phyloP scores from a whole-genome alignment of 2,888 invertebrate genomes.

The Malachius bipustulatus region DNA sequence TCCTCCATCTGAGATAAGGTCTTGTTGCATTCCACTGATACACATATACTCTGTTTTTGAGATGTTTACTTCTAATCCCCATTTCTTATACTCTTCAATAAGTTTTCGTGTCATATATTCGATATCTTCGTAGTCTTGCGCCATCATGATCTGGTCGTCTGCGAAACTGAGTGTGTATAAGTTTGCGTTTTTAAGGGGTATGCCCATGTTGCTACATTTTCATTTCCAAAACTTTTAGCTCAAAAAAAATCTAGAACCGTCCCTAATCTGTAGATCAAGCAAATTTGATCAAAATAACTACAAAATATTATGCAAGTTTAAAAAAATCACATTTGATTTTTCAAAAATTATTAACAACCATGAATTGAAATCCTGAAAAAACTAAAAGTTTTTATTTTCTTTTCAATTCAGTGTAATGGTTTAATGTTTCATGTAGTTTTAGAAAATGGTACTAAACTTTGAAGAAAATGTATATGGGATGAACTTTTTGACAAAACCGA shows the following conservation, averaged over 20 bases:
- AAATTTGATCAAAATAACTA: not conserved
- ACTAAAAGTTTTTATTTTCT: too few species aligned
- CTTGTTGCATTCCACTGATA: constrained; percentile 11
- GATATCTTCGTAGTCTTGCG: constrained; percentile 15
- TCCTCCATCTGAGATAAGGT: constrained; percentile 7
- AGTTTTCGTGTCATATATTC: constrained; percentile 16
- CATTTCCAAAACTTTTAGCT: constrained; percentile 7
- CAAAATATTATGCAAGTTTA: too few species aligned
- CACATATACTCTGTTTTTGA: too few species aligned
- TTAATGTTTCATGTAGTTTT: too few species aligned
- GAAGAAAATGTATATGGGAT: too few species aligned
- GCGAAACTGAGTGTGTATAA: constrained; percentile 16
- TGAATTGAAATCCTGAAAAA: too few species aligned
- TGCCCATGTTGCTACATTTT: constrained; percentile 10
- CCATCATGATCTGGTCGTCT: constrained; percentile 16
- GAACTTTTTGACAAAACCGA: too few species aligned
- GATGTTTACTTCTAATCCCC: too few species aligned
- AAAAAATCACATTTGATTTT: too few species aligned
- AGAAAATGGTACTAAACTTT: too few species aligned
- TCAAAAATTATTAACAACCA: too few species aligned
- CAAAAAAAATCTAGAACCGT: constrained; percentile 4
- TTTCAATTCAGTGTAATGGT: not conserved
- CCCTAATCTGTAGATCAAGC: not conserved
- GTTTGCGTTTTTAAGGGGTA: constrained; percentile 9
- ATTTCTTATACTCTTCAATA: constrained; percentile 15